Conservation (phyloP, 2,888 invertebrate species). For the Dichetophora obliterata region DNA sequence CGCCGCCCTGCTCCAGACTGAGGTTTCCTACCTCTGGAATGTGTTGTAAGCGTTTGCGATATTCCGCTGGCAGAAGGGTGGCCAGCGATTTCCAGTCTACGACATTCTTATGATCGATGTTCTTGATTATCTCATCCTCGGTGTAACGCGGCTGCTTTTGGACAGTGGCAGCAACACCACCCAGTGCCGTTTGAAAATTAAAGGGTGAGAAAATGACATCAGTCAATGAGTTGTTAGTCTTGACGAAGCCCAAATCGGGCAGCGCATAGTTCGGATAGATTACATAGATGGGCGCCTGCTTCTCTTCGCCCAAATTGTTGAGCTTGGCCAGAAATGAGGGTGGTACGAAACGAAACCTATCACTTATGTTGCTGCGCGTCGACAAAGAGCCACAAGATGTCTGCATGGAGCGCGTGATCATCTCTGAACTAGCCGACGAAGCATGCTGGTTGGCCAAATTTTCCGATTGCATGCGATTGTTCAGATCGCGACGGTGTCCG, state of each 20-base stretch:
- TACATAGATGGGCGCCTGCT: conserved; percentile 85
- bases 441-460: conserved; percentile 58
- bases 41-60: conserved; percentile 80
- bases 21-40: conserved; percentile 80
- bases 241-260: conserved; percentile 88
- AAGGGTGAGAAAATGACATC: conserved; percentile 79
- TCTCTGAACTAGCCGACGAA: no score
- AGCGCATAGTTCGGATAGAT: conserved; percentile 92
- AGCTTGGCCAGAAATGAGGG: conserved; percentile 80
- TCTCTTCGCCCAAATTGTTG: conserved; percentile 74
- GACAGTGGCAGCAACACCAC: conserved; percentile 46
- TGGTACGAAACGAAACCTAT: conserved; percentile 76
- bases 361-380: conserved; percentile 66
- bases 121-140: conserved; percentile 84
- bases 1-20: conserved; percentile 68
- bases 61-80: conserved; percentile 87
- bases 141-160: conserved; percentile 57
- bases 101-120: conserved; percentile 86
- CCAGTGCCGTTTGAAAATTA: conserved; percentile 74
- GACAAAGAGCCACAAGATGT: conserved; percentile 71
- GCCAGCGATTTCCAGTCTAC: conserved; percentile 95
- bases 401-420: conserved; percentile 82
- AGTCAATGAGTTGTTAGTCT: conserved; percentile 71
- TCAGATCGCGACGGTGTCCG: conserved; percentile 44
- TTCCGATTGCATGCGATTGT: no score